Evolutionary conservation across 2,797 vertebrate genomes (phyloP).

Genomic region (Pangasius krempfi): DNA sequence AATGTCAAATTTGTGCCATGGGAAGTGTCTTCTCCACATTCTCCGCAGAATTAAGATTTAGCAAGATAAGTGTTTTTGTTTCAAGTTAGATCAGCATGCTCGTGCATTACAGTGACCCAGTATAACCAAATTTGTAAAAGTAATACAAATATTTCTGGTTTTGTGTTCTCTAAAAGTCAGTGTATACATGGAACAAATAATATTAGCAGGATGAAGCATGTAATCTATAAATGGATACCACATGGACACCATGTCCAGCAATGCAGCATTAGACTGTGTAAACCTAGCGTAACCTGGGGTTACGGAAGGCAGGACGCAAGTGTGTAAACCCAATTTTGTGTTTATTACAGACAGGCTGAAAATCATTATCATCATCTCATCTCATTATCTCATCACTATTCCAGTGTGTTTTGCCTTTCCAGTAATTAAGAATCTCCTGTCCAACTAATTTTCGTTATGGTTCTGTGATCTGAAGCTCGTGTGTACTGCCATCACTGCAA

Average conservation of each 20-base stretch:
- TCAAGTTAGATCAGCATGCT: neutral
- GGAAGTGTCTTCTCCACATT: neutral
- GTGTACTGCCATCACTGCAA: neutral
- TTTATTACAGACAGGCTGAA: neutral
- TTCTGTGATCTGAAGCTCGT: neutral
- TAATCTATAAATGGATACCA: neutral
- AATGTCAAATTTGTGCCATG: neutral
- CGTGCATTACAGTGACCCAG: neutral
- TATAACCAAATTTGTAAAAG: neutral
- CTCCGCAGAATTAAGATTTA: neutral
- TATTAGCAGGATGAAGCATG: neutral
- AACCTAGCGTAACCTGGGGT: neutral
- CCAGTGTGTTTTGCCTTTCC: neutral
- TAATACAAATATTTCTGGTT: neutral
- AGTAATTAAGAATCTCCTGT: neutral
- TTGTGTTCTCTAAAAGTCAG: neutral
- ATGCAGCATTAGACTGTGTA: no score
- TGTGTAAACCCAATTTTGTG: neutral
- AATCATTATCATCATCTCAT: neutral
- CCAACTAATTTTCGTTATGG: neutral
- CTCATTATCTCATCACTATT: neutral
- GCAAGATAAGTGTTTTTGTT: neutral
- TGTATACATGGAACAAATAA: neutral
- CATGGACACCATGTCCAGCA: neutral
- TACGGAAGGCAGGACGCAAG: neutral